Conservation (phyloP, 2,888 invertebrate genomes). For the Euclidia mi region DNA sequence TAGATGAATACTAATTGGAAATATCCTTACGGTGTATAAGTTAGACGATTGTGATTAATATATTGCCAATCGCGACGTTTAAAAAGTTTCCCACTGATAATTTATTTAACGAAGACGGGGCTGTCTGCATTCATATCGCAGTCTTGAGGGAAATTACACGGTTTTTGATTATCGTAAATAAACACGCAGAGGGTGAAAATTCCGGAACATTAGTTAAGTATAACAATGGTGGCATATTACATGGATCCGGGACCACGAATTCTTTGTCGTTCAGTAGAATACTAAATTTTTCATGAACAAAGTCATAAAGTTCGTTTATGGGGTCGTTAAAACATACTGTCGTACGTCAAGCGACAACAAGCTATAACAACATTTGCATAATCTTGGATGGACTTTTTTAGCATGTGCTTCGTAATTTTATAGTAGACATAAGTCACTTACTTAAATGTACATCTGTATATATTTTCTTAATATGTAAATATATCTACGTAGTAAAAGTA, state of each 20-base stretch:
- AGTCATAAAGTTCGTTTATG: conserved; percentile 70
- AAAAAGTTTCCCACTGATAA: background rate
- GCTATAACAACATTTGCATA: conserved; percentile 62
- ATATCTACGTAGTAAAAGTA: no score
- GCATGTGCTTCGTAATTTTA: conserved; percentile 16
- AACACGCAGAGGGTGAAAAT: conserved; percentile 37
- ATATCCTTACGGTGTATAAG: no score
- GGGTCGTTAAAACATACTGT: conserved; percentile 68
- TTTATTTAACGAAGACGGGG: background rate
- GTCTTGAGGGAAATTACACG: conserved; percentile 32
- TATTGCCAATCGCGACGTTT: background rate
- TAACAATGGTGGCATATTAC: conserved; percentile 59
- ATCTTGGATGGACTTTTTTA: conserved; percentile 43
- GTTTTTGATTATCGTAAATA: conserved; percentile 43
- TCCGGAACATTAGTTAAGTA: conserved; percentile 46
- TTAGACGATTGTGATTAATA: no score
- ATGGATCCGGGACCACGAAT: conserved; percentile 49
- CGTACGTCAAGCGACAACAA: conserved; percentile 60
- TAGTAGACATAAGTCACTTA: no score
- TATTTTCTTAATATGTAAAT: no score
- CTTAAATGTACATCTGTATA: no score
- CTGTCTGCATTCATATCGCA: conserved; percentile 9
- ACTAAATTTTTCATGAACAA: conserved; percentile 70
- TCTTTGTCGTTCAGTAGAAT: conserved; percentile 66
- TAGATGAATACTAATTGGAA: no score